Base-by-base conservation (phyloP, 1,140 invertebrate species). In the Bombus balteatus region DNA sequence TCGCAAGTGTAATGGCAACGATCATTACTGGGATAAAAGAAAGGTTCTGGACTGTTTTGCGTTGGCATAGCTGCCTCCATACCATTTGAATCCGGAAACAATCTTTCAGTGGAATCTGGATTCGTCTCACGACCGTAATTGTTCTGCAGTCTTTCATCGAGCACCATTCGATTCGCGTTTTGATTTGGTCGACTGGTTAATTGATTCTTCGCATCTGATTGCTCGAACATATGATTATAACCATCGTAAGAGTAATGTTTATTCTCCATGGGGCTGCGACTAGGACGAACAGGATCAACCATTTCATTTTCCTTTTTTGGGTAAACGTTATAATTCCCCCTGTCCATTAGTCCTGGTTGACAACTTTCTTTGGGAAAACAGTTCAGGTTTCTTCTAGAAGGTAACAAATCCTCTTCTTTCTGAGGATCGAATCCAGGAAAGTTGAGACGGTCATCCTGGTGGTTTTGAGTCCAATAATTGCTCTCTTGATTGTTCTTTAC, bases 1-100 rank as follows among this genome's bases (percentile, higher is more conserved):
- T 95, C 94, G 75, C 94, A 95, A 9, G 93, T 95, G 62, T 95
- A 95, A 34, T 94, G 93, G 78, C 94, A 95, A 12, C 93, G 91
- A 22, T 94, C 93, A 73, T 93, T 93, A 39, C 57, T 91, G 0
- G 93, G 74, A 76, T 95, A 95, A 75, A 94, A 94, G 81, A 92
- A 94, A 3, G 92, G 89, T 47, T 94, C 94, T 0, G 93, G 88
- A 62, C 93, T 95, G 12, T 90, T 92, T 66, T 93, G 94, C 13
- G 92, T 72, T 5, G 89, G 92, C 13, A 91, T n/a, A 47, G 80
- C 77, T 3, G 87, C 80, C 2, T 92, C 92, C 32, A 91, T 65
- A 32, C 78, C 82, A 37, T 74, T 86, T 0, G 84, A 32, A 0
- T 92, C 91, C 0, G 92, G 43, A 41, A 92, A 94, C 3, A 94